Percentiles rank a stretch among this genome's conserved stretches.
Evolutionary conservation across 2,113 vertebrate genomes (phyloP).

Genomic region (Oriolus oriolus): DNA sequence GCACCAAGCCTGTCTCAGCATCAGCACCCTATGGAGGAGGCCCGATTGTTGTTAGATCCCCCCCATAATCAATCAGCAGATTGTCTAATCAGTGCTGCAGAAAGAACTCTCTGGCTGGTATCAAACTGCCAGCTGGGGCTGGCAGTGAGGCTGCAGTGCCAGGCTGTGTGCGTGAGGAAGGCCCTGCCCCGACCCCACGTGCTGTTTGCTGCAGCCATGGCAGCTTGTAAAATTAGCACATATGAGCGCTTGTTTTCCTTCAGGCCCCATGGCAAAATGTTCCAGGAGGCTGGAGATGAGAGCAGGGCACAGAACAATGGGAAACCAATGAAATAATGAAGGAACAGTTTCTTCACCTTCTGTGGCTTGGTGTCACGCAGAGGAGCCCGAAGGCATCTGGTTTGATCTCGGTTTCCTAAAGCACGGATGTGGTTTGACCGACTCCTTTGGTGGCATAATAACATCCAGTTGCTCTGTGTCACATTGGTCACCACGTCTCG

Average conservation of each 20-base stretch:
- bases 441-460: neutral
- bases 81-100: neutral
- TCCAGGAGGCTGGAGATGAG: neutral
- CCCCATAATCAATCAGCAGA: neutral
- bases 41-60: neutral
- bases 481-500: rapidly evolving
- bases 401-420: neutral
- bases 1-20: neutral
- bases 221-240: conserved; percentile 23
- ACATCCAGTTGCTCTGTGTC: neutral
- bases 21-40: neutral
- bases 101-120: neutral
- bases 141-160: neutral
- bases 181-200: neutral
- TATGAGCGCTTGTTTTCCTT: neutral
- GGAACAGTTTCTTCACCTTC: neutral
- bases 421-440: neutral
- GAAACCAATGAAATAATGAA: neutral
- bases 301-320: neutral
- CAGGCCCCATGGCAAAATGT: neutral
- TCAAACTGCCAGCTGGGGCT: no score
- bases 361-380: neutral
- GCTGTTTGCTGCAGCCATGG: neutral
- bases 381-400: neutral
- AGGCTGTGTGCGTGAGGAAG: neutral